These are phyloP conservation scores for Rhagologus leucostigma DNA, from an alignment of 2,113 vertebrate genomes.

Conservation along the genomic window DNA sequence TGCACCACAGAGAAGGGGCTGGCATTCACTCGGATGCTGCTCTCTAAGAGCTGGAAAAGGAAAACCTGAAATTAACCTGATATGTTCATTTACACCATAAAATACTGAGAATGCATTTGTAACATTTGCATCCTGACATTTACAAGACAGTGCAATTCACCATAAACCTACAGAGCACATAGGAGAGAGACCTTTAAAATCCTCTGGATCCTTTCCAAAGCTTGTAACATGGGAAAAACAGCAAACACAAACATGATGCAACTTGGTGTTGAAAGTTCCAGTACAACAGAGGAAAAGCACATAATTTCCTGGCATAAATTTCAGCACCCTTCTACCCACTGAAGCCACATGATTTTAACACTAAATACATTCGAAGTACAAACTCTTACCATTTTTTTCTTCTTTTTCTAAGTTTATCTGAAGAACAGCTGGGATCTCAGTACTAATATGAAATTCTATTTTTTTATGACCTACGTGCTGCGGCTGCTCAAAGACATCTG, in stretches of 20 bases:
- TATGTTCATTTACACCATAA: not conserved
- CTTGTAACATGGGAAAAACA: not conserved
- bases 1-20: not conserved
- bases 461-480: conserved; percentile 82
- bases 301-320: not conserved
- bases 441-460: conserved; percentile 92
- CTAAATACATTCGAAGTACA: not conserved
- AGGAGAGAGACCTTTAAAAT: not conserved
- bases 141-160: not conserved
- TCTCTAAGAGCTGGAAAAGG: not conserved
- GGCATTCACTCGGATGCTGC: not conserved
- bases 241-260: not conserved
- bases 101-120: not conserved
- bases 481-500: conserved; percentile 93
- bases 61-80: not conserved
- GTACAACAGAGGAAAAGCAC: not conserved
- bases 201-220: not conserved
- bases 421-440: conserved; percentile 73
- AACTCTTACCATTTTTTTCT: conserved; percentile 62
- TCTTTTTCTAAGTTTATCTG: conserved; percentile 69
- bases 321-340: not conserved
- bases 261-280: not conserved
- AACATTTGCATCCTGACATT: not conserved
- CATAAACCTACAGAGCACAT: not conserved
- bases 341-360: not conserved